Percentiles rank a stretch among this genome's conserved stretches.
Evolutionary conservation across 2,113 vertebrate genomes (phyloP).

Genomic region (Ardeotis arabs): DNA sequence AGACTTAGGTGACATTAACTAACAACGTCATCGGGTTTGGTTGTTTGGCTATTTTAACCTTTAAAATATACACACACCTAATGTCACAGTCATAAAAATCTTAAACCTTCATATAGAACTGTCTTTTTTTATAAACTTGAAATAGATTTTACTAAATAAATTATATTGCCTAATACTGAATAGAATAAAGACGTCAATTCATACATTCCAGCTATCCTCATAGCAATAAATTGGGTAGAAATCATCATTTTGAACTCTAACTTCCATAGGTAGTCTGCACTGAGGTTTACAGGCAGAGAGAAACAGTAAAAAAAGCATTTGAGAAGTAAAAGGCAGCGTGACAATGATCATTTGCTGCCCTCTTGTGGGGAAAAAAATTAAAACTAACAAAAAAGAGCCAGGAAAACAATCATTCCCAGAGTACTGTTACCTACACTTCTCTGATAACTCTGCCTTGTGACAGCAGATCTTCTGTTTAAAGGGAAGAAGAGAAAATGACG

Average conservation of each 20-base stretch:
- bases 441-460: background rate
- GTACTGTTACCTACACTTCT: fast-evolving
- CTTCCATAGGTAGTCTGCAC: background rate
- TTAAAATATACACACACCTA: background rate
- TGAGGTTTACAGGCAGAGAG: background rate
- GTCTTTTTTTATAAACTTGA: background rate
- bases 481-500: background rate
- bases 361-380: background rate
- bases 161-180: background rate
- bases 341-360: constrained; percentile 27
- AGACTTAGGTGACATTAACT: background rate
- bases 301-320: background rate
- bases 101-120: background rate
- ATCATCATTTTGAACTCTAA: background rate
- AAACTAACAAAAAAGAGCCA: background rate
- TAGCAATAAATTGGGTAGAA: background rate
- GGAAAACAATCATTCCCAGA: background rate
- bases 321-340: background rate
- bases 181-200: background rate
- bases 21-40: fast-evolving
- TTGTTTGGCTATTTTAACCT: background rate
- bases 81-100: background rate
- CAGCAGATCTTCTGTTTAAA: background rate
- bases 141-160: background rate
- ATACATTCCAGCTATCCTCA: background rate